Evolutionary conservation across 30 jellyfish, hydroid and myxozoan species (phyloP).

Genomic region (Aurelia aurita complex sp. Pacific): DNA sequence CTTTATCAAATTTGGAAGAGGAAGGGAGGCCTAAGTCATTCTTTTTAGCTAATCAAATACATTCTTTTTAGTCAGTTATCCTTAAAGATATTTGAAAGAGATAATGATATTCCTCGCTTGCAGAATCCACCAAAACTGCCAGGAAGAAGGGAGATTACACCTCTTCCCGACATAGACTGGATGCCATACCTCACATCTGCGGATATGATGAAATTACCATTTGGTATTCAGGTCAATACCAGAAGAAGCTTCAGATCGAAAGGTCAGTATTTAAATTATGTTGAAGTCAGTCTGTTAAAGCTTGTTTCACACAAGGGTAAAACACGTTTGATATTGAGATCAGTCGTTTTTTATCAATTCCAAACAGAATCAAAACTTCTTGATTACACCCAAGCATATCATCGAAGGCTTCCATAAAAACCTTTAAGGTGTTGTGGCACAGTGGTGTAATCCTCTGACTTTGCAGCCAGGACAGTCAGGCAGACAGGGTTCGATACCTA

Average conservation of each 20-base stretch:
- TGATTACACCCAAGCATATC: no score
- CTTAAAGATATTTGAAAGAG: not conserved
- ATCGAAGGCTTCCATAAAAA: no score
- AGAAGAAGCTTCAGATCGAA: constrained; percentile 63
- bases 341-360: no score
- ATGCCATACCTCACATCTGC: constrained; percentile 75
- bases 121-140: constrained; percentile 81
- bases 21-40: not conserved
- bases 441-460: no score
- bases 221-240: constrained; percentile 37
- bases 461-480: no score
- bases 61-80: not conserved
- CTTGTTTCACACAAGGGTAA: no score
- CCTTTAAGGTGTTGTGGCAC: no score
- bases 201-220: constrained; percentile 26
- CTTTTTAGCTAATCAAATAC: not conserved
- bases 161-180: constrained; percentile 80
- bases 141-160: constrained; percentile 61
- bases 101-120: not conserved
- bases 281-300: no score
- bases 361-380: no score
- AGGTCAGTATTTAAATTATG: not conserved
- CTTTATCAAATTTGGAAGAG: not conserved
- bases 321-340: no score
- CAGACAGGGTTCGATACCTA: no score